Percentiles rank a stretch among this genome's conserved stretches.
These are phyloP conservation scores for Sarotherodon lohbergeri DNA, from an alignment of 2,113 vertebrate species.

Conservation along the genomic window DNA sequence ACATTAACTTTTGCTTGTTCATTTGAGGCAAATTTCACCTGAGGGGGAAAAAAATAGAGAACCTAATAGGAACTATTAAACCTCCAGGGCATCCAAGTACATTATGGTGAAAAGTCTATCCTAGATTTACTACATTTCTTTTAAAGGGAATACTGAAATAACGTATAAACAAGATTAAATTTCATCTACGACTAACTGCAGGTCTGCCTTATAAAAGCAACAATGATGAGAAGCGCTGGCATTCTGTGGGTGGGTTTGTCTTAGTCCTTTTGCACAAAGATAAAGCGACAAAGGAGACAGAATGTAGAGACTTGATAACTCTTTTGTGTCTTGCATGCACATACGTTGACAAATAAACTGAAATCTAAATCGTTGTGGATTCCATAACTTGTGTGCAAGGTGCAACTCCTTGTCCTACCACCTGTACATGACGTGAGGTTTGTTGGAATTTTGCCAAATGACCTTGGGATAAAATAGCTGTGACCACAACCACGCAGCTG, in stretches of 20 bases:
- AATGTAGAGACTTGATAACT: neutral
- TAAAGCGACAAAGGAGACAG: neutral
- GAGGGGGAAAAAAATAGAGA: neutral
- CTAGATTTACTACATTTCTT: neutral
- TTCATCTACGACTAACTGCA: neutral
- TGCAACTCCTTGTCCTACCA: neutral
- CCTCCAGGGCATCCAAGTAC: neutral
- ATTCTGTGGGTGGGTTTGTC: neutral
- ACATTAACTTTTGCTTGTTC: neutral
- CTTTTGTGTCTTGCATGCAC: neutral
- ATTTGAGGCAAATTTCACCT: neutral
- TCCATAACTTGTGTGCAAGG: neutral
- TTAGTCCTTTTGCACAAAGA: neutral
- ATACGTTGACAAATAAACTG: neutral
- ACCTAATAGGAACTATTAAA: neutral
- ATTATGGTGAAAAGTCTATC: neutral
- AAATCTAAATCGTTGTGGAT: neutral
- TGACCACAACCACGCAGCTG: neutral
- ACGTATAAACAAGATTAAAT: neutral
- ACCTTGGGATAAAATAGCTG: neutral
- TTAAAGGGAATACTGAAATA: neutral
- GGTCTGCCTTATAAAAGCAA: neutral
- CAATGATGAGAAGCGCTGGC: neutral
- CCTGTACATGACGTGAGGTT: neutral
- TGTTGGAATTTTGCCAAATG: neutral